Conservation (phyloP, 2,113 vertebrate genomes). For the Rhea pennata region DNA sequence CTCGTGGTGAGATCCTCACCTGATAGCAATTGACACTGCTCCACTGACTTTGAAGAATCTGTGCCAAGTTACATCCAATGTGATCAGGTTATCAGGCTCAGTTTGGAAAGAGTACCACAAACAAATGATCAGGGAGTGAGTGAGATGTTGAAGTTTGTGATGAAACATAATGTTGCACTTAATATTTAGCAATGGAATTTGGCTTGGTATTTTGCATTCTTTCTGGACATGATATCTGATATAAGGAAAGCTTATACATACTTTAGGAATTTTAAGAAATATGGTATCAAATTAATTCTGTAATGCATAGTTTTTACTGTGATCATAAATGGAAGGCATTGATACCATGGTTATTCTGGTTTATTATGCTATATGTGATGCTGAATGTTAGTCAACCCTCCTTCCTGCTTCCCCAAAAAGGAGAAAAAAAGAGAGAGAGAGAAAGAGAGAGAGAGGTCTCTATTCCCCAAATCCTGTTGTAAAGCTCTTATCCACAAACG, state of each 20-base stretch:
- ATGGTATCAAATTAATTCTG: not conserved
- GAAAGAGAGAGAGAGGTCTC: not conserved
- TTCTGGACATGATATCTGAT: not conserved
- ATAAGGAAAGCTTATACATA: not conserved
- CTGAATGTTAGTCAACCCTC: not conserved
- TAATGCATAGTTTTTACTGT: not conserved
- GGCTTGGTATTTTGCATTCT: not conserved
- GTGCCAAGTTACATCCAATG: not conserved
- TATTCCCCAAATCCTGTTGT: not conserved
- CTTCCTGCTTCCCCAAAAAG: not conserved
- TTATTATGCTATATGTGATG: accelerated
- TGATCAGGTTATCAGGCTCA: not conserved
- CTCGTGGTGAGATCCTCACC: not conserved
- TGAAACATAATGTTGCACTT: not conserved
- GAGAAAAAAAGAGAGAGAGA: no score
- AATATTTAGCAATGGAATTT: not conserved
- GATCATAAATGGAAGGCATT: not conserved
- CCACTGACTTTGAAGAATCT: not conserved
- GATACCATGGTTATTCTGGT: not conserved
- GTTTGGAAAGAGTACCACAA: not conserved
- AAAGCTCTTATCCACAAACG: not conserved
- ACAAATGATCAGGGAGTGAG: not conserved
- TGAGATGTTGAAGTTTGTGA: not conserved
- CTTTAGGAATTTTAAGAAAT: not conserved
- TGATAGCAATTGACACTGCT: not conserved